phyloP scores from a whole-genome alignment of 2,797 vertebrate genomes.

The Ciconia nigra region DNA sequence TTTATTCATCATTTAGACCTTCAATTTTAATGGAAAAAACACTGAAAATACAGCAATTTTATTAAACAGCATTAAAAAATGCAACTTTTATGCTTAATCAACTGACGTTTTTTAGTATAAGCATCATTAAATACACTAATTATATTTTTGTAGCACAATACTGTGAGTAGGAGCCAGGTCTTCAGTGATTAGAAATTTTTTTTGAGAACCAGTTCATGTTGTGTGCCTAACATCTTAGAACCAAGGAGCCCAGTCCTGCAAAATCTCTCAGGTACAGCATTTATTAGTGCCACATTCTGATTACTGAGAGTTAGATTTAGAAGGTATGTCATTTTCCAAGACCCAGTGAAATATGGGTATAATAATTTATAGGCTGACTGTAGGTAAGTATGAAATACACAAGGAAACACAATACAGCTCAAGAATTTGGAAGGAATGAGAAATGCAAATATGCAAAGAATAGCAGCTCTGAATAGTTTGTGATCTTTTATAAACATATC shows the following conservation, averaged over 20 bases:
- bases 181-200: neutral
- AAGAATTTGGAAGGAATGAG: neutral
- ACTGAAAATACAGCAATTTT: neutral
- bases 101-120: neutral
- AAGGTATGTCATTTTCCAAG: neutral
- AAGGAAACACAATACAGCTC: neutral
- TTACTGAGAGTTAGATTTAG: neutral
- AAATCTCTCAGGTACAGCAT: neutral
- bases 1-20: neutral
- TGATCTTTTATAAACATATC: neutral
- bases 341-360: neutral
- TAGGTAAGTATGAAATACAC: neutral
- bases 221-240: neutral
- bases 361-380: neutral
- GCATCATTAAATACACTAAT: neutral
- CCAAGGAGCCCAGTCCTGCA: neutral
- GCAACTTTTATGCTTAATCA: neutral
- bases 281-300: neutral
- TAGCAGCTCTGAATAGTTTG: neutral
- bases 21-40: neutral
- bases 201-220: neutral
- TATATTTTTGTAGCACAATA: neutral
- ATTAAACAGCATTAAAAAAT: neutral
- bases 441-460: rapidly evolving
- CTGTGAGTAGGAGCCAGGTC: neutral